These are phyloP conservation scores for Enteromius thamalakanensis DNA, from an alignment of 2,797 vertebrate species.

Conservation along the genomic window DNA sequence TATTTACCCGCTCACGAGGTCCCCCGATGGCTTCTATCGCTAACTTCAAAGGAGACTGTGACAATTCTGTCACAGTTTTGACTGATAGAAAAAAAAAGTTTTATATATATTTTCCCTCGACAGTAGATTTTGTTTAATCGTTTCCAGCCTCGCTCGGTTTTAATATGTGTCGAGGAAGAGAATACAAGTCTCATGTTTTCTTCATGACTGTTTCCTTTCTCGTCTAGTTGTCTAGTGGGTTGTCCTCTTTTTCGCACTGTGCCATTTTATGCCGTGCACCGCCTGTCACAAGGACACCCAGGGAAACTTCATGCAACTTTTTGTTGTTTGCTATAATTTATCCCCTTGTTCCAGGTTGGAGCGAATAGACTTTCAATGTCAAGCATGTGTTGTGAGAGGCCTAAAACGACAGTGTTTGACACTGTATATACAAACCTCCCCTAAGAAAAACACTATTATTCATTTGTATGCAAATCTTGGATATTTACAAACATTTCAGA, in stretches of 20 bases:
- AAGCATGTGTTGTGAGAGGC: slow-evolving; percentile 12
- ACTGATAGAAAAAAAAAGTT: slow-evolving; percentile 65
- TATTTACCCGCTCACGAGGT: slow-evolving; percentile 67
- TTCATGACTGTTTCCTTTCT: slow-evolving; percentile 55
- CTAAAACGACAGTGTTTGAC: neutral
- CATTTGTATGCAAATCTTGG: neutral
- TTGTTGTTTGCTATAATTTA: slow-evolving; percentile 57
- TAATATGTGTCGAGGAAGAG: slow-evolving; percentile 49
- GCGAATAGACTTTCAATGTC: slow-evolving; percentile 32
- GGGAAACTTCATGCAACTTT: slow-evolving; percentile 54
- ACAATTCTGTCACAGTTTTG: slow-evolving; percentile 67
- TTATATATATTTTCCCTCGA: slow-evolving; percentile 53
- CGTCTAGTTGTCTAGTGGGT: slow-evolving; percentile 57
- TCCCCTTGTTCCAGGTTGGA: slow-evolving; percentile 49
- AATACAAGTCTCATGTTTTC: slow-evolving; percentile 59
- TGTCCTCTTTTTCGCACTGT: slow-evolving; percentile 62
- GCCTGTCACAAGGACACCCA: slow-evolving; percentile 56
- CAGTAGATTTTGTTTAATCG: slow-evolving; percentile 64
- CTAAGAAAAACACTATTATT: slow-evolving; percentile 5
- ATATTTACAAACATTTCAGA: slow-evolving; percentile 1
- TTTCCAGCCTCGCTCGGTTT: slow-evolving; percentile 61
- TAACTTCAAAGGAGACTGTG: slow-evolving; percentile 67
- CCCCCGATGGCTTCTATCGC: slow-evolving; percentile 55
- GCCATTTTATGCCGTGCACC: slow-evolving; percentile 56
- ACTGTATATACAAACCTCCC: neutral